Base-by-base conservation (phyloP, 2,888 invertebrate species). In the Notocelia uddmanniana region DNA sequence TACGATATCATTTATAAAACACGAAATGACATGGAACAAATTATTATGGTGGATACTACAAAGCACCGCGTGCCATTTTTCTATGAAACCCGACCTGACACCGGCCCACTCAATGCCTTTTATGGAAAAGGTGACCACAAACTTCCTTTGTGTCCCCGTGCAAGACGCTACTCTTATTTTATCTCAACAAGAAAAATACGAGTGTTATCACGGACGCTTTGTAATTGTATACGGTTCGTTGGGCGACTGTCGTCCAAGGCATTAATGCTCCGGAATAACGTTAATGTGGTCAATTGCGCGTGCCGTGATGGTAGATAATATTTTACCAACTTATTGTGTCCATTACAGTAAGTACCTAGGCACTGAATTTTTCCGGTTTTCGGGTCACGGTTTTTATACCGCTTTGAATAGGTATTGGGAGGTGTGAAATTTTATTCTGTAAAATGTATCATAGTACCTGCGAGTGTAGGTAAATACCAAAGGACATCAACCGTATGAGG, bases 141-240 rank as follows among this genome's bases (percentile, higher is more conserved):
- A 58, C 19, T 60, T 60, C 60, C 41, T 48, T 45, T 48, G 19
- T 23, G 15, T n/a, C 10, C 41, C 23, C 19, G 10, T 45, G 45
- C n/a, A 45, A 60, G 41, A n/a, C 23, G 60, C n/a, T 45, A 45
- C 45, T 48, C 18, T 18, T 31, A 50, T 31, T 48, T 62, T 62
- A 48, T 50, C 26, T 62, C 48, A 45, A 18, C 6, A 62, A 50
- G 19, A 31, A 50, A 62, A 50, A 62, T 50, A 31, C n/a, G 60
- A 45, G 31, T 62, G 23, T 50, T 50, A 62, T 50, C 48, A 31
- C 15, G 48, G 19, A 31, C 62, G 18, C 48, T 31, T 62, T 62
- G 50, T 62, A 31, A 62, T 62, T 62, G 48, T 31, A 62, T 50
- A 50, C 50, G 26, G 62, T 62, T n/a, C 48, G 62, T 62, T 62